These are phyloP conservation scores for Drosophila santomea DNA, from an alignment of 1,140 invertebrate species.

Conservation along the genomic window DNA sequence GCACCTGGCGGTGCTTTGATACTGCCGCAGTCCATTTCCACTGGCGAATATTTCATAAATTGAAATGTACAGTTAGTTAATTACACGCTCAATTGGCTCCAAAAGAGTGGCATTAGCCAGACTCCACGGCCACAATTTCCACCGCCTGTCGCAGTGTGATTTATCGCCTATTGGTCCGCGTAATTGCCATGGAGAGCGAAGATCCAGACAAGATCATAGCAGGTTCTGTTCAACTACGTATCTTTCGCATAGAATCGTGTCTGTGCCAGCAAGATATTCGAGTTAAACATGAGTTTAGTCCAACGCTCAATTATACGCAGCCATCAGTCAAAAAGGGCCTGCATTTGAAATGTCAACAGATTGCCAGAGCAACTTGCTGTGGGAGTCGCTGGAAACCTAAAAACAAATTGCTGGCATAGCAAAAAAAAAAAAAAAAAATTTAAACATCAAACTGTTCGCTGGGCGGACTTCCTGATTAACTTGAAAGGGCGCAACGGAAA, in stretches of 20 bases:
- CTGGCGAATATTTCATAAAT: slow-evolving; percentile 74
- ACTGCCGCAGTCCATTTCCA: slow-evolving; percentile 33
- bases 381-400: slow-evolving; percentile 36
- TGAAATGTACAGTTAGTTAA: slow-evolving; percentile 82
- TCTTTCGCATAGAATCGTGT: background rate
- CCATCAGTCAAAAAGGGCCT: slow-evolving; percentile 67
- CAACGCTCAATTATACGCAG: no score
- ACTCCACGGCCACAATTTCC: slow-evolving; percentile 28
- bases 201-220: slow-evolving; percentile 34
- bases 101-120: slow-evolving; percentile 69
- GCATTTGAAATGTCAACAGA: slow-evolving; percentile 71
- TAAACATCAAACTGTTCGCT: slow-evolving; percentile 68
- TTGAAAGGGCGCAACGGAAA: slow-evolving; percentile 47
- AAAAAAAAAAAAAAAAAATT: slow-evolving; percentile 76
- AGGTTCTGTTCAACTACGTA: background rate
- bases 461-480: slow-evolving; percentile 76
- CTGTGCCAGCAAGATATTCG: no score
- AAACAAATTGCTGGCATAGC: slow-evolving; percentile 69
- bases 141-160: slow-evolving; percentile 59
- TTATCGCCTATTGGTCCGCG: slow-evolving; percentile 59
- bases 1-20: slow-evolving; percentile 59
- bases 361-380: slow-evolving; percentile 25
- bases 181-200: background rate
- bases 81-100: slow-evolving; percentile 75
- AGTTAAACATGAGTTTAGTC: no score